Evolutionary conservation across 1,140 invertebrate genomes (phyloP), one percentile per base, ranked within the genome.

Genomic region (Drosophila erecta): DNA sequence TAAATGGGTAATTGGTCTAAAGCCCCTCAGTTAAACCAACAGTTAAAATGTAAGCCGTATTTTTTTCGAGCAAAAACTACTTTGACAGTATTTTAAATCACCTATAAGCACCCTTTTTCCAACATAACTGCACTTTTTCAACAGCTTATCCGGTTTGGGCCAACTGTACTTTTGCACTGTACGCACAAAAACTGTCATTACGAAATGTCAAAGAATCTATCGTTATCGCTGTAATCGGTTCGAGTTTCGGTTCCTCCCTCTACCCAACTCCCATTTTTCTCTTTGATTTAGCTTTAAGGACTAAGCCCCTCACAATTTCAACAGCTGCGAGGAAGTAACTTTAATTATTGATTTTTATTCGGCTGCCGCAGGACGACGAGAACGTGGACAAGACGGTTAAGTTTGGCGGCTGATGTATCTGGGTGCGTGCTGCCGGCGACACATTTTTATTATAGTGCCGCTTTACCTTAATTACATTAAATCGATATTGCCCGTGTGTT

Each of bases 321-420:
- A 38, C 54, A 14, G 14, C 35, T 30, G 54, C 33, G 59, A 61
- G 24, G 40, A 59, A 41, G 54, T 38, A 53, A 67, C 72, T 76
- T 76, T 76, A 76, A 76, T 58, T 76, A 76, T 76, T 54, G 73
- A 76, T 76, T 76, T 76, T 76, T 50, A 61, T 47, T 54, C 20
- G 44, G 59, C 37, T 40, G 38, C 24, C 27, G 54, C 35, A 40
- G 53, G 33, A 43, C 35, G 20, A 43, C 35, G 20, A 43, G 37
- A 12, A 20, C 7, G 27, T 51, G 30, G 30, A 35, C 49, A 51
- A 35, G 49, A 33, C 49, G 49, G 49, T 20, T 51, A 51, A 51
- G 49, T 51, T 20, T 51, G 49, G 33, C 12, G 30, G 49, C 49
- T 51, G 49, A 51, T 61, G 44, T 70, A 38, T 67, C 17, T 46